These are phyloP conservation scores for Sclerodermus sp. DNA, from an alignment of 2,888 invertebrate species.

Conservation along the genomic window DNA sequence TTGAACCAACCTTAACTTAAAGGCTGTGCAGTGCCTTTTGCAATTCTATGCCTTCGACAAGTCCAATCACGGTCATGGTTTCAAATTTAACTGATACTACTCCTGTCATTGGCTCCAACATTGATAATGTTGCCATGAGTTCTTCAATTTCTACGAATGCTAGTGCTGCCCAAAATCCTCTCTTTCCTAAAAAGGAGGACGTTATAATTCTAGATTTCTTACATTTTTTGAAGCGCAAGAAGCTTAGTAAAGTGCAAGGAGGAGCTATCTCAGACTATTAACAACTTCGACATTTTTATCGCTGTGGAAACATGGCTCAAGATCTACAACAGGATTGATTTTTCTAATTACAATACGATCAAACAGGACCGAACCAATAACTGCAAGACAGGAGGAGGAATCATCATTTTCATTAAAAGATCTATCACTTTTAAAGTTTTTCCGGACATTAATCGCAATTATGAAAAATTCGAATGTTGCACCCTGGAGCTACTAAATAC, in stretches of 20 bases:
- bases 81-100: too few relatives aligned
- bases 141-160: too few relatives aligned
- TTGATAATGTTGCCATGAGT: too few relatives aligned
- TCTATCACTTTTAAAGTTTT: conserved; percentile 1
- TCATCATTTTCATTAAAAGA: conserved; percentile 7
- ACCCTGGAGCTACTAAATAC: conserved; percentile 5
- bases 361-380: conserved; percentile 3
- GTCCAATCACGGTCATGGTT: too few relatives aligned
- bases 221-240: neutral
- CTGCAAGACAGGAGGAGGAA: conserved; percentile 4
- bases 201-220: too few relatives aligned
- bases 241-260: neutral
- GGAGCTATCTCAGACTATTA: conserved; percentile 2
- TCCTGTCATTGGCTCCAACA: too few relatives aligned
- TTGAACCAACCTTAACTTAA: too few relatives aligned
- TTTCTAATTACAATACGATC: neutral
- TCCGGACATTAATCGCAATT: neutral
- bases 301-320: conserved; percentile 5
- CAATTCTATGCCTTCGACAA: too few relatives aligned
- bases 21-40: too few relatives aligned
- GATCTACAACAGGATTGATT: neutral
- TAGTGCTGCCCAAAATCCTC: too few relatives aligned
- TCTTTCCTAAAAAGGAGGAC: too few relatives aligned
- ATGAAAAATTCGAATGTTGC: conserved; percentile 1
- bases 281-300: conserved; percentile 3